Conservation (phyloP, 2,888 invertebrate genomes). For the Dexiosoma caninum region DNA sequence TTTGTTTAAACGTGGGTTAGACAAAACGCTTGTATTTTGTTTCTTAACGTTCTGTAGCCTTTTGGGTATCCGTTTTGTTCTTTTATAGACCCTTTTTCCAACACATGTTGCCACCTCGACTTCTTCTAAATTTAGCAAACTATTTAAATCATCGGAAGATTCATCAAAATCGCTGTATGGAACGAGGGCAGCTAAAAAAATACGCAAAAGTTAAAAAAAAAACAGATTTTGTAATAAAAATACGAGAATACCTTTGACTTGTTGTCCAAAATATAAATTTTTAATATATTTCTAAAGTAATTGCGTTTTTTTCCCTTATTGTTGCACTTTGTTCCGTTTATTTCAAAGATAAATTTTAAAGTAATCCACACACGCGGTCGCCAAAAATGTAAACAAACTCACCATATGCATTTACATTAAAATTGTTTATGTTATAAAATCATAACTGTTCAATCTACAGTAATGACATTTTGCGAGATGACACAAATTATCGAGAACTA, state of each 20-base stretch:
- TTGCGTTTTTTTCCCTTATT: background rate
- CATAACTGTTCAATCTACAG: background rate
- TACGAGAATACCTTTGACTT: background rate
- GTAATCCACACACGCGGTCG: no score
- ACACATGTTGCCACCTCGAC: constrained; percentile 36
- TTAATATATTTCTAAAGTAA: background rate
- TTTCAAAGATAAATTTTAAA: background rate
- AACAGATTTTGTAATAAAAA: background rate
- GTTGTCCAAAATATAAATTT: background rate
- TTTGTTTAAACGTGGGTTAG: constrained; percentile 34
- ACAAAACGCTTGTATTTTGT: constrained; percentile 25
- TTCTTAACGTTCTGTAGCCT: background rate
- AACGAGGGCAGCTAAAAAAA: background rate
- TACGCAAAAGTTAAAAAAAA: background rate
- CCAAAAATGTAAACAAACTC: background rate
- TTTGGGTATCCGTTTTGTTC: constrained; percentile 25
- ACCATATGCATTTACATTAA: background rate
- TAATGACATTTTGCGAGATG: background rate
- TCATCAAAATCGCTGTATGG: constrained; percentile 27
- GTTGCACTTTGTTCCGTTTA: background rate
- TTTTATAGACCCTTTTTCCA: constrained; percentile 29
- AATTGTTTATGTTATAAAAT: background rate
- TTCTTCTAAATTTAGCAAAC: constrained; percentile 21
- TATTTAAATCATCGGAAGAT: constrained; percentile 29
- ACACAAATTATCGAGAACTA: background rate